phyloP scores from a whole-genome alignment of 2,888 invertebrate species.

The Hymenopus coronatus region DNA sequence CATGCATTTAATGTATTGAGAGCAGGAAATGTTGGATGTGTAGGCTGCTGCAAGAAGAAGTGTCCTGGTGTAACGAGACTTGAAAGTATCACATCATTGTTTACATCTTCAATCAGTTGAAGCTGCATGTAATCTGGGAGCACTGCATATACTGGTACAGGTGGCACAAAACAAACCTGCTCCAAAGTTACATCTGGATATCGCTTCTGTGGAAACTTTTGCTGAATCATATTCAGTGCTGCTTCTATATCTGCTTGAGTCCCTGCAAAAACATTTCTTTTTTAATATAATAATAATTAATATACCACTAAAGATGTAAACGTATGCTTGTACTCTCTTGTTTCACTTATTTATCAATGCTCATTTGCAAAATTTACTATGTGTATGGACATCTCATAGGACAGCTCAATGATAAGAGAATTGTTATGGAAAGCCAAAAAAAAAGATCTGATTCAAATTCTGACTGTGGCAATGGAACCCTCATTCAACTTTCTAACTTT shows the following conservation, averaged over 20 bases:
- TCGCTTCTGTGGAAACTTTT: constrained; percentile 77
- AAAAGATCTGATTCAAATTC: no score
- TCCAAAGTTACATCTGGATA: constrained; percentile 77
- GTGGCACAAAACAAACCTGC: constrained; percentile 50
- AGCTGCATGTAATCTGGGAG: constrained; percentile 64
- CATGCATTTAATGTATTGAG: constrained; percentile 75
- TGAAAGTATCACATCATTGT: constrained; percentile 89
- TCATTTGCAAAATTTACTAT: no score
- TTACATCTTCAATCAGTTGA: constrained; percentile 84
- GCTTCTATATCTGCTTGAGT: constrained; percentile 73
- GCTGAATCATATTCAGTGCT: constrained; percentile 79
- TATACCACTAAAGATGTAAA: no score
- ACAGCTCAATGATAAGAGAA: no score
- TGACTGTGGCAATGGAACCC: no score
- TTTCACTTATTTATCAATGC: no score
- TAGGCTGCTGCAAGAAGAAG: constrained; percentile 92
- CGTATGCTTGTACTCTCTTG: no score
- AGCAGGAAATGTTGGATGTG: constrained; percentile 88
- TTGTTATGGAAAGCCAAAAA: no score
- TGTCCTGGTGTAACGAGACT: constrained; percentile 83
- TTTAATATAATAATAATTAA: no score
- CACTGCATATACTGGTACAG: constrained; percentile 45
- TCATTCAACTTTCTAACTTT: no score
- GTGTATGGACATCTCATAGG: no score
- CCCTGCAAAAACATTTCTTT: constrained; percentile 49